These are phyloP conservation scores for Lonchura striata DNA, from an alignment of 2,113 vertebrate genomes.

Conservation along the genomic window DNA sequence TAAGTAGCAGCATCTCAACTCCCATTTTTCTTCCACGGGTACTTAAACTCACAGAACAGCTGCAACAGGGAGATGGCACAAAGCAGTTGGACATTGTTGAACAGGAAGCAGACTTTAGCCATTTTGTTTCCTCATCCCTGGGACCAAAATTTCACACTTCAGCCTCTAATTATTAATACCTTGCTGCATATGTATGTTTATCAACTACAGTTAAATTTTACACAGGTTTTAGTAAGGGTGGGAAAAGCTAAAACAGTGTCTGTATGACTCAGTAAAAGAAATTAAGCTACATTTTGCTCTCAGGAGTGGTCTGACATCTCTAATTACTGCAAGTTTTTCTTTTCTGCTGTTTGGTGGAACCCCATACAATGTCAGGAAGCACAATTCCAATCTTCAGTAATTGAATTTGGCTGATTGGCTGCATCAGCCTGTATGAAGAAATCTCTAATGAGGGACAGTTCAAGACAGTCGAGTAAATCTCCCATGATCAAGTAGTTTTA, in stretches of 20 bases:
- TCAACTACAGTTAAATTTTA: not conserved
- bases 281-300: not conserved
- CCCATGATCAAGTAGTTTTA: not conserved
- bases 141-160: not conserved
- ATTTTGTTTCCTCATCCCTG: not conserved
- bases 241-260: not conserved
- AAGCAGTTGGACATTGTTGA: not conserved
- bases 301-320: not conserved
- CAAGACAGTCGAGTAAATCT: not conserved
- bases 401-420: not conserved
- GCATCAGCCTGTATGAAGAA: not conserved
- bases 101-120: not conserved
- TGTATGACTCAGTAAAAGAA: not conserved
- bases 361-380: not conserved
- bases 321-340: not conserved
- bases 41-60: not conserved
- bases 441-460: not conserved
- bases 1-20: not conserved
- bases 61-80: not conserved
- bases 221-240: rapidly evolving
- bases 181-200: not conserved
- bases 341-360: not conserved
- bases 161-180: not conserved
- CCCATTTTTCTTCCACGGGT: not conserved
- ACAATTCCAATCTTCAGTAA: not conserved